Evolutionary conservation across 1,140 invertebrate genomes (phyloP), one percentile per base, ranked within the genome.

Genomic region (Nautilus pompilius): DNA sequence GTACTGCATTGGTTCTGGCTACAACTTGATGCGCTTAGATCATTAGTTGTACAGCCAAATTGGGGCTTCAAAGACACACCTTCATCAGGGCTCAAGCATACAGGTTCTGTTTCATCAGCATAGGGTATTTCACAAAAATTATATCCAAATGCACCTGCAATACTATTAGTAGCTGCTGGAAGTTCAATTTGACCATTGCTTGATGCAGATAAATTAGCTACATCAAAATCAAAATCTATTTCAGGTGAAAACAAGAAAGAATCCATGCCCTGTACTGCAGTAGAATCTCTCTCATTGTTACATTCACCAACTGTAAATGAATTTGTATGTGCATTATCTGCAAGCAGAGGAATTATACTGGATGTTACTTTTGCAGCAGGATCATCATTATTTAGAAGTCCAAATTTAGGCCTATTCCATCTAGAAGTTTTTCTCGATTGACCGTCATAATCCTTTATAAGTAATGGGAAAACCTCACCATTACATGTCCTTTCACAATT

Each of bases 201-300:
- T 49, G 48, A 24, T 10, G 48, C 26, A n/a, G 36, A 15, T 15
- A n/a, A 15, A n/a, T 13, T 15, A 24, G 26, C 20, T 28, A 53
- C 13, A 28, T 53, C 49, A 24, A 53, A 53, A 53, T 53, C 49
- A 41, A 65, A 68, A 41, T 68, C 67, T n/a, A 51, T 55, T 51
- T 68, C 67, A 28, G 67, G 67, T 0, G 67, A 65, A 28, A 65
- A 62, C 10, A 65, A 34, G 3, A 51, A 34, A 30, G 63, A 60
- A 15, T 17, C 49, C n/a, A n/a, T n/a, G n/a, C n/a, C n/a, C n/a
- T n/a, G n/a, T n/a, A n/a, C n/a, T n/a, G n/a, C n/a, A n/a, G n/a
- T n/a, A n/a, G n/a, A n/a, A n/a, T n/a, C n/a, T n/a, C n/a, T n/a
- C n/a, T n/a, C n/a, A n/a, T n/a, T n/a, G n/a, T n/a, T n/a, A n/a